Evolutionary conservation across 2,797 vertebrate genomes (phyloP).

Genomic region (Danio kyathit): DNA sequence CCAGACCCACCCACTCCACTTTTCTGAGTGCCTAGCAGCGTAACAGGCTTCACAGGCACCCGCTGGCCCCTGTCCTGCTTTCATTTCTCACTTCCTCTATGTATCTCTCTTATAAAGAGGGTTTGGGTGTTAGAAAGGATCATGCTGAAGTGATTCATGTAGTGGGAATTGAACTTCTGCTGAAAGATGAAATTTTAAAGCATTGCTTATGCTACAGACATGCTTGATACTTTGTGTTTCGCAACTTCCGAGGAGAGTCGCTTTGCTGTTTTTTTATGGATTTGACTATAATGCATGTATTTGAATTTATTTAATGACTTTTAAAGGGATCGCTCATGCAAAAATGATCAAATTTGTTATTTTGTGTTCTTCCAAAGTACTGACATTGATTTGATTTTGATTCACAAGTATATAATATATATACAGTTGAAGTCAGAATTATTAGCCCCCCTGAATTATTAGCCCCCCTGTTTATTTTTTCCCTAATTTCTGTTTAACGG

Average conservation of each 20-base stretch:
- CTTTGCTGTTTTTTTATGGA: not conserved
- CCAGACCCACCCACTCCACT: slow-evolving; percentile 37
- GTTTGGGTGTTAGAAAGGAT: slow-evolving; percentile 20
- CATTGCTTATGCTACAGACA: not conserved
- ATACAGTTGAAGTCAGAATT: too few relatives aligned
- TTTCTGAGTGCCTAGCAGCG: slow-evolving; percentile 25
- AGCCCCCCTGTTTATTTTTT: too few relatives aligned
- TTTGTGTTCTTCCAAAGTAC: not conserved
- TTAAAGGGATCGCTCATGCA: not conserved
- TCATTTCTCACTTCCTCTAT: slow-evolving; percentile 26
- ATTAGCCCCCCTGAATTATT: too few relatives aligned
- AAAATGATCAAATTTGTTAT: not conserved
- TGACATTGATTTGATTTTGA: too few relatives aligned
- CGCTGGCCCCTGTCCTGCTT: slow-evolving; percentile 38
- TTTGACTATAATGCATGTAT: not conserved
- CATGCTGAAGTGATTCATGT: not conserved
- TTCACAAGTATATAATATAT: too few relatives aligned
- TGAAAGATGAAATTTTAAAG: not conserved
- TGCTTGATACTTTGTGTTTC: not conserved
- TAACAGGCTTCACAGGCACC: slow-evolving; percentile 38
- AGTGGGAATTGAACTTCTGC: not conserved
- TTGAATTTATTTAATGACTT: not conserved
- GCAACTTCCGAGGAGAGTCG: not conserved
- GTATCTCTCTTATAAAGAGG: slow-evolving; percentile 1
- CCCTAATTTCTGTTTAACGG: too few relatives aligned